phyloP scores from a whole-genome alignment of 1,140 invertebrate genomes.

The Drosophila insularis region DNA sequence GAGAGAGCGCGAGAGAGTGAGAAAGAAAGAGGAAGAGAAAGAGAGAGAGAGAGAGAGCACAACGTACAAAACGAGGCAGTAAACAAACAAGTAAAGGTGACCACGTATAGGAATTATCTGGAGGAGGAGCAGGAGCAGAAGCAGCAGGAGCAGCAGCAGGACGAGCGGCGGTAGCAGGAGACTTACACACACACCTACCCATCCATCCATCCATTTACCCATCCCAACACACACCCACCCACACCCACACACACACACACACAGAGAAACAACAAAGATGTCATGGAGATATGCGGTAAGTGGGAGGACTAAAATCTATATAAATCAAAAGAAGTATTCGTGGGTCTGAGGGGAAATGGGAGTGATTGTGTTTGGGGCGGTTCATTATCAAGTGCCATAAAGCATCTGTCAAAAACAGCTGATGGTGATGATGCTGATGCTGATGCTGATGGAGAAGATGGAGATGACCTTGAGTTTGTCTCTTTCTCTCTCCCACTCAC shows the following conservation, averaged over 20 bases:
- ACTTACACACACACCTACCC: conserved; percentile 13
- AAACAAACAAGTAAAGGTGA: conserved; percentile 20
- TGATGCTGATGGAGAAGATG: neutral
- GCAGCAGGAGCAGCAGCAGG: conserved; percentile 17
- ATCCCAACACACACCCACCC: conserved; percentile 19
- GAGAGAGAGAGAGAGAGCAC: conserved; percentile 38
- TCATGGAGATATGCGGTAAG: conserved; percentile 81
- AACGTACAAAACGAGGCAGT: conserved; percentile 31
- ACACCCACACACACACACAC: conserved; percentile 15
- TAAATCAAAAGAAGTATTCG: neutral
- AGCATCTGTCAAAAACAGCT: conserved; percentile 49
- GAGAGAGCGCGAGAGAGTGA: neutral
- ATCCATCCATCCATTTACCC: neutral
- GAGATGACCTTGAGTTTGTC: conserved; percentile 53
- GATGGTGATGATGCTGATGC: conserved; percentile 28
- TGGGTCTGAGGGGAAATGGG: neutral
- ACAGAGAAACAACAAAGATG: conserved; percentile 59
- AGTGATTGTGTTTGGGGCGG: neutral
- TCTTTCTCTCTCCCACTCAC: neutral
- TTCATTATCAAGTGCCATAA: conserved; percentile 30
- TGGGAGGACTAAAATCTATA: conserved; percentile 21
- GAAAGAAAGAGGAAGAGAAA: conserved; percentile 12
- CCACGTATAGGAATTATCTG: conserved; percentile 12
- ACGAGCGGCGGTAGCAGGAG: conserved; percentile 24
- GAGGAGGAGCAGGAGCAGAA: conserved; percentile 11